Conservation (phyloP, 1,140 invertebrate species). For the Drosophila parvula region DNA sequence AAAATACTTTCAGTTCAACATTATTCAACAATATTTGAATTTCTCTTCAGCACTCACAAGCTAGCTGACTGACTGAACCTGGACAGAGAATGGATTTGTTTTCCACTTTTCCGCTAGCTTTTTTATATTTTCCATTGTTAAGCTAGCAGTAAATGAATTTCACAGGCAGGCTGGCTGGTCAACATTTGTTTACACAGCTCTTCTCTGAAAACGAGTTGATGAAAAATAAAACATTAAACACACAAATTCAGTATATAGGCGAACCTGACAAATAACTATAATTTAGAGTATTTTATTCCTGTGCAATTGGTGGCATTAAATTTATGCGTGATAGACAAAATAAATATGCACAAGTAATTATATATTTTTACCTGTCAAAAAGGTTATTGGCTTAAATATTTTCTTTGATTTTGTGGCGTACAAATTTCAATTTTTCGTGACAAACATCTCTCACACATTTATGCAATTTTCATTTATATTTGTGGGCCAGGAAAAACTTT, state of each 20-base stretch:
- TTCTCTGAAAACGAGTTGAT: constrained; percentile 29
- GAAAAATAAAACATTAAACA: constrained; percentile 5
- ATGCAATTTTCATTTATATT: constrained; percentile 17
- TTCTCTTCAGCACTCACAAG: constrained; percentile 37
- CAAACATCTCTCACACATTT: constrained; percentile 1
- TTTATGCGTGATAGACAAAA: constrained; percentile 55
- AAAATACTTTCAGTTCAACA: constrained; percentile 56
- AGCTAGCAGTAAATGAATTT: constrained; percentile 20
- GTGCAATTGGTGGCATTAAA: constrained; percentile 35
- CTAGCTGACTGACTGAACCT: constrained; percentile 19
- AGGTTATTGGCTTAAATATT: constrained; percentile 62
- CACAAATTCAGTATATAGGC: constrained; percentile 12
- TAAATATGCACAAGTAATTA: constrained; percentile 51
- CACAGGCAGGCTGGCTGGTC: constrained; percentile 32
- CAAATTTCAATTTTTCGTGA: constrained; percentile 52
- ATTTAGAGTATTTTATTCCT: constrained; percentile 43
- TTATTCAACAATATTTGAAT: constrained; percentile 64
- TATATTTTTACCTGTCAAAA: constrained; percentile 49
- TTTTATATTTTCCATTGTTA: constrained; percentile 15
- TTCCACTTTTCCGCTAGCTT: constrained; percentile 17
- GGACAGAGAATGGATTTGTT: constrained; percentile 49
- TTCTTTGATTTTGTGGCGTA: constrained; percentile 66
- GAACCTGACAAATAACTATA: constrained; percentile 26
- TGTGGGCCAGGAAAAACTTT: not conserved
- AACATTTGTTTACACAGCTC: constrained; percentile 53